A percentile compares a stretch with the other conserved stretches of the same genome.
Conservation (phyloP, 2,888 invertebrate species). For the Cabera pusaria region DNA sequence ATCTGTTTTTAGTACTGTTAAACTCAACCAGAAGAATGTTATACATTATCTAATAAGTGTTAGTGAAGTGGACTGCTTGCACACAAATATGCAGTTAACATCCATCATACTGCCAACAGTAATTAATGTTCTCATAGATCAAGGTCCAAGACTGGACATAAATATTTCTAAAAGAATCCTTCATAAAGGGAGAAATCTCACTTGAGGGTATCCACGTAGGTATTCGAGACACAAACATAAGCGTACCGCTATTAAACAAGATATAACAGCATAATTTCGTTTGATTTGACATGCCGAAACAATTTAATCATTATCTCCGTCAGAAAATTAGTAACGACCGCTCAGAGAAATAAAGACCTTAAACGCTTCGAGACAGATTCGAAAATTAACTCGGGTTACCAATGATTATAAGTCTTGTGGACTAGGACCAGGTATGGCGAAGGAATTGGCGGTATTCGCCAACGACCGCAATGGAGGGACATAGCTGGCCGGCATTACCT, state of each 20-base stretch:
- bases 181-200: slow-evolving; percentile 63
- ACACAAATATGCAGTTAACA: too few relatives aligned
- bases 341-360: slow-evolving; percentile 38
- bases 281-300: slow-evolving; percentile 83
- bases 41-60: too few relatives aligned
- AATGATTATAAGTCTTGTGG: slow-evolving; percentile 56
- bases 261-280: slow-evolving; percentile 83
- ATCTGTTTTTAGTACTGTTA: too few relatives aligned
- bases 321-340: slow-evolving; percentile 57
- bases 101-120: slow-evolving; percentile 3
- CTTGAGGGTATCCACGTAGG: slow-evolving; percentile 53
- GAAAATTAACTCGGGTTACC: slow-evolving; percentile 33
- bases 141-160: slow-evolving; percentile 23
- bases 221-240: slow-evolving; percentile 67
- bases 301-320: slow-evolving; percentile 80
- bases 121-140: slow-evolving; percentile 29
- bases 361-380: slow-evolving; percentile 40
- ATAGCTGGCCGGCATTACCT: slow-evolving; percentile 56
- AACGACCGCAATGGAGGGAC: slow-evolving; percentile 67
- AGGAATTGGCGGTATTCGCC: slow-evolving; percentile 82
- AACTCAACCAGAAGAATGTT: too few relatives aligned
- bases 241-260: slow-evolving; percentile 76
- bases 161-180: slow-evolving; percentile 45
- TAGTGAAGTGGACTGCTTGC: too few relatives aligned
- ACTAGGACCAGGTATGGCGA: slow-evolving; percentile 53